Evolutionary conservation across 2,888 invertebrate species (phyloP), one percentile per base, ranked within the genome.

Genomic region (Mesoligia furuncula): DNA sequence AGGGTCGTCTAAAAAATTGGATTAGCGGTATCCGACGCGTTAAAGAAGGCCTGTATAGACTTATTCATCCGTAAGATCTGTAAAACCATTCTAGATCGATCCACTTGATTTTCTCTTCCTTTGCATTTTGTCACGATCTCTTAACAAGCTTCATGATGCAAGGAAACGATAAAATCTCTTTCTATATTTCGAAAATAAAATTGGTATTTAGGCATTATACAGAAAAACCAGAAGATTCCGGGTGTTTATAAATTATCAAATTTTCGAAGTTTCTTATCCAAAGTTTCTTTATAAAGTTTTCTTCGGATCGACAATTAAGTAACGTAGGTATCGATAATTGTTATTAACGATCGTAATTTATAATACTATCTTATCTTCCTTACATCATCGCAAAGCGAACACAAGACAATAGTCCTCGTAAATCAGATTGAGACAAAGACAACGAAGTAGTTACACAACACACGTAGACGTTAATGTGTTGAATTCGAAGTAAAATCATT

Each of bases 361-460:
- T 20, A 62, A 48, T 36, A 51, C 24, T 27, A 66, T 61, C 15
- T 51, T 48, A n/a, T 1, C 24, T 42, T 57, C 6, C 24, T 80
- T 73, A 61, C 11, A 67, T 54, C n/a, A 54, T 62, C 45, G 31
- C 54, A 57, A 76, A 83, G 69, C 76, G 77, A 81, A 69, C 77
- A 73, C 54, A 74, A 83, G 59, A 86, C 83, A 85, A 87, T 73
- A 48, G 62, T 27, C 4, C 31, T 79, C 74, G 67, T 80, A 59
- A 83, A 87, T 83, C 61, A 75, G 62, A 74, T 48, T 5, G 45
- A 77, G 42, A 84, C 51, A 75, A 84, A 59, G 67, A 45, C 24
- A 68, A 72, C 59, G 45, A 42, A 71, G 45, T 54, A 64, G n/a
- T 64, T 45, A 15, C 45, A 61, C 45, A 61, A 17, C 27, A 59